Conservation (phyloP, 2,888 invertebrate species). For the Lepidocyrtoides sp. region DNA sequence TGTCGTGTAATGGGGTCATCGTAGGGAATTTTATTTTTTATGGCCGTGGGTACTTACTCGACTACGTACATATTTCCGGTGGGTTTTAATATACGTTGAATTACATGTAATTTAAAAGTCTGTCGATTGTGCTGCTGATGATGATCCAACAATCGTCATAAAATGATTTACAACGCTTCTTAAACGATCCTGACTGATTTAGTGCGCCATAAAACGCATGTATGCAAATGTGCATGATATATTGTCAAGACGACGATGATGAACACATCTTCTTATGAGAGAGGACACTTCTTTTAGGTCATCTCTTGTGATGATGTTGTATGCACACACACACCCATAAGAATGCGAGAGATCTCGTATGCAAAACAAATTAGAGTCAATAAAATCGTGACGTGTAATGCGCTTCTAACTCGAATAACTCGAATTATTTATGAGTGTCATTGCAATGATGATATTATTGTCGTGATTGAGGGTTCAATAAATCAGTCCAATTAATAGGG, state of each 20-base stretch:
- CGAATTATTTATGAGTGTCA: background rate
- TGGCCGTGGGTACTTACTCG: no score
- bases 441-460: background rate
- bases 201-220: background rate
- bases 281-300: no score
- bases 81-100: no score
- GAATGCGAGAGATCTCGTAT: background rate
- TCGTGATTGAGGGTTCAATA: conserved; percentile 19
- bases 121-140: background rate
- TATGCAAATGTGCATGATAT: background rate
- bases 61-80: no score
- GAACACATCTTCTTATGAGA: background rate
- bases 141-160: background rate
- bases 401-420: no score
- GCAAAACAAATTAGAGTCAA: conserved; percentile 22
- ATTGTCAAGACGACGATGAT: background rate
- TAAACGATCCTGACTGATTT: background rate
- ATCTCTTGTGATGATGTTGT: no score
- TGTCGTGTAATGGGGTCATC: conserved; percentile 38
- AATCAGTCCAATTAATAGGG: conserved; percentile 49
- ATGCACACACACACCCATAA: background rate
- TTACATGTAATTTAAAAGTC: no score
- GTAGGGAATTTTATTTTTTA: no score
- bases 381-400: conserved; percentile 25
- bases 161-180: background rate